Evolutionary conservation across 2,888 invertebrate genomes (phyloP).

Genomic region (Capitulum mitella): DNA sequence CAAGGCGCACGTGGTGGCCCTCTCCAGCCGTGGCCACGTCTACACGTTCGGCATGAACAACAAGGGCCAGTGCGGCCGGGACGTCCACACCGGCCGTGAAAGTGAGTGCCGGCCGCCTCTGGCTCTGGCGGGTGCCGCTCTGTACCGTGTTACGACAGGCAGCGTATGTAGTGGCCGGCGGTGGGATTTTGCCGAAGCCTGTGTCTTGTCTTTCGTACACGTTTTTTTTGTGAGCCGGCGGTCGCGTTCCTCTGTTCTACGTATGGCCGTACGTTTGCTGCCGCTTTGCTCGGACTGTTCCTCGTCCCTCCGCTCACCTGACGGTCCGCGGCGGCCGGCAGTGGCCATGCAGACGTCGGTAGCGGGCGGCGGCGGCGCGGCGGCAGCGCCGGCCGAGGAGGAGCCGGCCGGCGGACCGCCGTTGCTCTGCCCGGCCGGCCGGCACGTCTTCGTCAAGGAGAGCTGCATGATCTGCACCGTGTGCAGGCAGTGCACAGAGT

Average conservation of each 20-base stretch:
- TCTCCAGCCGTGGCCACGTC: slow-evolving; percentile 80
- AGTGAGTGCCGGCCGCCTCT: not conserved
- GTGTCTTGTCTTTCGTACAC: too few species aligned
- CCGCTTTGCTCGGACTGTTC: too few species aligned
- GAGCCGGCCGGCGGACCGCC: not conserved
- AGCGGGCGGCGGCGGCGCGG: slow-evolving; percentile 27
- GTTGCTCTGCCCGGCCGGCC: slow-evolving; percentile 54
- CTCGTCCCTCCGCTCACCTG: too few species aligned
- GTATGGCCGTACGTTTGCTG: too few species aligned
- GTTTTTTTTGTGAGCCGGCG: too few species aligned
- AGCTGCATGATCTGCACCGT: slow-evolving; percentile 82
- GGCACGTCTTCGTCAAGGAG: slow-evolving; percentile 71
- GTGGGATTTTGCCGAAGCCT: too few species aligned
- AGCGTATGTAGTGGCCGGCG: too few species aligned
- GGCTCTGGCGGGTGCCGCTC: slow-evolving; percentile 39
- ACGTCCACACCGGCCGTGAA: slow-evolving; percentile 45
- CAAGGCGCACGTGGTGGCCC: slow-evolving; percentile 88
- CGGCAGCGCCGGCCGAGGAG: not conserved
- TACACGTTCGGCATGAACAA: slow-evolving; percentile 97
- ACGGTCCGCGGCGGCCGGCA: too few species aligned
- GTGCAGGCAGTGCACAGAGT: slow-evolving; percentile 90
- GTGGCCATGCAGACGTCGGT: slow-evolving; percentile 32
- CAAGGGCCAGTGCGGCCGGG: slow-evolving; percentile 93
- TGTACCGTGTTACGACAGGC: too few species aligned
- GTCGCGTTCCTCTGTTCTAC: too few species aligned